A percentile compares a stretch with the other conserved stretches of the same genome.
phyloP scores from a whole-genome alignment of 1,140 invertebrate genomes.

The Stenopsyche tienmushanensis region DNA sequence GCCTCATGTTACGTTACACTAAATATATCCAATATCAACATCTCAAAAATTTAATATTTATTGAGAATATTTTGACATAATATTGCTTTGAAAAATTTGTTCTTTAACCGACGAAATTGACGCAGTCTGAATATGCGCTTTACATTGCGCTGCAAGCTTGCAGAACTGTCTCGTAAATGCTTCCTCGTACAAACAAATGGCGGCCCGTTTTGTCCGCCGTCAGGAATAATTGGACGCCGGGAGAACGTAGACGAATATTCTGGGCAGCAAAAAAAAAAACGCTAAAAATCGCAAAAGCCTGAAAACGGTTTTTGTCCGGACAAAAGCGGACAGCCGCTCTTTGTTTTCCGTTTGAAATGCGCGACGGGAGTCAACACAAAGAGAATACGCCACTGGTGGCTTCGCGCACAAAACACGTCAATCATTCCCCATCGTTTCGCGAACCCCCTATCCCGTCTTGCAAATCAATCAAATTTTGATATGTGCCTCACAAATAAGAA shows the following conservation, averaged over 20 bases:
- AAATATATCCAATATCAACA: no score
- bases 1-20: no score
- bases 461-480: no score
- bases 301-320: constrained; percentile 3
- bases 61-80: no score
- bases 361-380: not conserved
- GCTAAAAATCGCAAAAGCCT: not conserved
- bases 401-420: not conserved
- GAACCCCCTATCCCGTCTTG: no score
- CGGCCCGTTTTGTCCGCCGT: not conserved
- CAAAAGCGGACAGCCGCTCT: not conserved
- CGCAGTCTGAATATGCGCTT: no score
- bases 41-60: no score
- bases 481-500: no score
- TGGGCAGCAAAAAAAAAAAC: not conserved
- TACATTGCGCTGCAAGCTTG: no score
- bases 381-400: not conserved
- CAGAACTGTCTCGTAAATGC: constrained; percentile 1
- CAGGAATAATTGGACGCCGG: constrained; percentile 16
- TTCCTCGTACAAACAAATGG: not conserved
- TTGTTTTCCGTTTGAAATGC: constrained; percentile 3
- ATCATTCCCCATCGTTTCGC: no score
- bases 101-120: no score
- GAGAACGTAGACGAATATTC: constrained; percentile 2
- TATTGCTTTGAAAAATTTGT: no score